phyloP scores from a whole-genome alignment of 2,797 vertebrate genomes.

The Pyrocephalus nanus region DNA sequence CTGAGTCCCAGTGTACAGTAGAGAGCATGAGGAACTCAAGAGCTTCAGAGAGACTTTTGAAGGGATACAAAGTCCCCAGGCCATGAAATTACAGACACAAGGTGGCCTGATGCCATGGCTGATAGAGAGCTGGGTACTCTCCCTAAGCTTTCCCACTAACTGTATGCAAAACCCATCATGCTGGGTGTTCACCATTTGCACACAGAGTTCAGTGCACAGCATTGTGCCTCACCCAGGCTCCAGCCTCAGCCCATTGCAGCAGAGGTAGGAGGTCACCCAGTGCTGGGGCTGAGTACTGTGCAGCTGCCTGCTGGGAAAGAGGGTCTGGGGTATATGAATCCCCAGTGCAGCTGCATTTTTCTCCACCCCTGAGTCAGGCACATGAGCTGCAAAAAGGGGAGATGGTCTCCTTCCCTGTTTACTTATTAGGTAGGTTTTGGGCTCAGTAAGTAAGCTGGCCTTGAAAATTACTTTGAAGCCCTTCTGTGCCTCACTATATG shows the following conservation, averaged over 20 bases:
- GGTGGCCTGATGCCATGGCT: neutral
- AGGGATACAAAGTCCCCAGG: neutral
- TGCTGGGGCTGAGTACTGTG: neutral
- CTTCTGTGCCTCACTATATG: neutral
- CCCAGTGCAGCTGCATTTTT: neutral
- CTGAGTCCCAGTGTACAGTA: neutral
- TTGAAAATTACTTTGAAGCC: neutral
- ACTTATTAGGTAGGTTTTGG: neutral
- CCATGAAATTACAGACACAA: accelerated
- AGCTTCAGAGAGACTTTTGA: neutral
- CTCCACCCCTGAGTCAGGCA: neutral
- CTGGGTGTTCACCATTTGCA: neutral
- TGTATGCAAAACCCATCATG: accelerated
- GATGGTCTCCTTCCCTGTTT: neutral
- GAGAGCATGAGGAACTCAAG: neutral
- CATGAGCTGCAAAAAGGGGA: neutral
- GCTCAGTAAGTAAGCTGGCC: neutral
- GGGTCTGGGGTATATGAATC: neutral
- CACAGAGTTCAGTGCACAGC: neutral
- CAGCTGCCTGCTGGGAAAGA: neutral
- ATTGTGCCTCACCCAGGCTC: accelerated
- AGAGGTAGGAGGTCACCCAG: accelerated
- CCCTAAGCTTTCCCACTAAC: neutral
- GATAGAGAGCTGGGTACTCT: neutral
- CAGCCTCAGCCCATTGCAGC: neutral